A percentile compares a stretch with the other conserved stretches of the same genome.
Conservation (phyloP, 2,888 invertebrate genomes). For the Geotrupes spiniger region DNA sequence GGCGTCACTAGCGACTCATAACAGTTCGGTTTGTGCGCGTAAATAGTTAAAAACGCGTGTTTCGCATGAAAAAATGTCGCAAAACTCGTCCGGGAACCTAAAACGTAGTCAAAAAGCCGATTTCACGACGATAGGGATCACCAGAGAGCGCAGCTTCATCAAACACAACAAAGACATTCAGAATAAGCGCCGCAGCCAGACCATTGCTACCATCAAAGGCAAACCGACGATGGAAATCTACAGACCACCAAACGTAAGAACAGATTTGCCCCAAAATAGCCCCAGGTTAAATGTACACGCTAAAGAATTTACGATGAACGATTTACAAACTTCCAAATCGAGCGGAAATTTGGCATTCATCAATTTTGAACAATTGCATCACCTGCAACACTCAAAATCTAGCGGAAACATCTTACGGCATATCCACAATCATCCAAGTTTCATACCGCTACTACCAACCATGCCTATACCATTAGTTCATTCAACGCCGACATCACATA, state of each 20-base stretch:
- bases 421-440: slow-evolving; percentile 32
- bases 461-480: slow-evolving; percentile 50
- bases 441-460: slow-evolving; percentile 39
- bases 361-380: slow-evolving; percentile 32
- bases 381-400: slow-evolving; percentile 52
- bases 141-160: slow-evolving; percentile 70
- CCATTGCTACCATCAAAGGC: slow-evolving; percentile 63
- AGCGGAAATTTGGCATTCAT: slow-evolving; percentile 43
- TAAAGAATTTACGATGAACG: slow-evolving; percentile 84
- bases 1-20: slow-evolving; percentile 34
- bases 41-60: slow-evolving; percentile 14
- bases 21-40: slow-evolving; percentile 23
- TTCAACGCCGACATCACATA: slow-evolving; percentile 63
- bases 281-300: slow-evolving; percentile 80
- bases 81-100: slow-evolving; percentile 24
- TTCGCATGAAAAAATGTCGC: slow-evolving; percentile 18
- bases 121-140: slow-evolving; percentile 54
- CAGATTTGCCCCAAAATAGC: slow-evolving; percentile 41
- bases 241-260: slow-evolving; percentile 69
- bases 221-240: slow-evolving; percentile 88
- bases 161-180: slow-evolving; percentile 55
- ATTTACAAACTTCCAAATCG: slow-evolving; percentile 49
- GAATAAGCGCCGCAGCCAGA: slow-evolving; percentile 69
- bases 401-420: slow-evolving; percentile 70
- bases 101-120: slow-evolving; percentile 50